phyloP scores from a whole-genome alignment of 2,888 invertebrate species.

The Diaperis boleti region DNA sequence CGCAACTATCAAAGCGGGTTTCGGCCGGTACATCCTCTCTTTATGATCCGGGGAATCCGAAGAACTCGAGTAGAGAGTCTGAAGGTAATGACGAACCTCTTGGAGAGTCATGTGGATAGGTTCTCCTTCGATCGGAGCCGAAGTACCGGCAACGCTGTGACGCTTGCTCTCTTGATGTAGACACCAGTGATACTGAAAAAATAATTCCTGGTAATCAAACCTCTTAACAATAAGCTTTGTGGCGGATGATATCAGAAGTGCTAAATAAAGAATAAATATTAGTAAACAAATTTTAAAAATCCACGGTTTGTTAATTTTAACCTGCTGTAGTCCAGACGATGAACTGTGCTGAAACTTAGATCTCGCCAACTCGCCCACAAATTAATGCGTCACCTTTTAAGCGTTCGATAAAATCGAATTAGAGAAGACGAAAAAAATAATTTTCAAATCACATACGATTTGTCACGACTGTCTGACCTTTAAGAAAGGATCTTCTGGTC shows the following conservation, averaged over 20 bases:
- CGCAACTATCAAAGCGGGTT: conserved; percentile 54
- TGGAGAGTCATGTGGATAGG: conserved; percentile 87
- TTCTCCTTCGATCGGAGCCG: conserved; percentile 73
- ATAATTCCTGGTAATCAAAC: not conserved
- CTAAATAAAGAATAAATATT: conserved; percentile 22
- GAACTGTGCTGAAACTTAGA: no score
- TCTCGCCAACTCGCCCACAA: no score
- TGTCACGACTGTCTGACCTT: no score
- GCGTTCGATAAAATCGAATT: no score
- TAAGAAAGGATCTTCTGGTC: no score
- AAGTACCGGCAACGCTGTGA: conserved; percentile 76
- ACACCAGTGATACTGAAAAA: conserved; percentile 59
- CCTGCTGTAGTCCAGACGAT: no score
- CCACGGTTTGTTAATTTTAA: no score
- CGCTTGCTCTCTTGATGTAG: conserved; percentile 68
- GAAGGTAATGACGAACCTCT: conserved; percentile 86
- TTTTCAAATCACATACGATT: no score
- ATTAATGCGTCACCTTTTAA: no score
- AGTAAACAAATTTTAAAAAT: no score
- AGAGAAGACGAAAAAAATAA: no score
- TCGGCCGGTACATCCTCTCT: conserved; percentile 60
- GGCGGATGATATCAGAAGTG: conserved; percentile 18
- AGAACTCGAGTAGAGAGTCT: conserved; percentile 83
- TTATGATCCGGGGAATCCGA: conserved; percentile 75
- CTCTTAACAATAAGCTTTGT: conserved; percentile 3